Evolutionary conservation across 2,797 vertebrate genomes (phyloP).

Genomic region (Coracias cyanogaster): DNA sequence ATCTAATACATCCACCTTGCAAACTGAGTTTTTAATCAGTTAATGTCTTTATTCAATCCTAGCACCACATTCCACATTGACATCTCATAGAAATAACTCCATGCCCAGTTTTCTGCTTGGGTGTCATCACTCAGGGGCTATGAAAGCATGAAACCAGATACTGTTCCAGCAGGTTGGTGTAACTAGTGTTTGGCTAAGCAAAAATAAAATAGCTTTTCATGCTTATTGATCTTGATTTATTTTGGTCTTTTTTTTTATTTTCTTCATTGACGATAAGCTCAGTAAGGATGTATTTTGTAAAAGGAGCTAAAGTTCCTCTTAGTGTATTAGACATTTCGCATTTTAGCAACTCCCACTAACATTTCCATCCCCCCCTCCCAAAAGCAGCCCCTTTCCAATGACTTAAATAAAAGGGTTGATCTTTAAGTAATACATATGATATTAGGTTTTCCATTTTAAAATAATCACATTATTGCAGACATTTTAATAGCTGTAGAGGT

Average conservation of each 20-base stretch:
- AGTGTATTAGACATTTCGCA: slow-evolving; percentile 64
- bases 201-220: slow-evolving; percentile 74
- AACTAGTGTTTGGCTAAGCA: slow-evolving; percentile 65
- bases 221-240: slow-evolving; percentile 70
- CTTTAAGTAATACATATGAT: slow-evolving; percentile 84
- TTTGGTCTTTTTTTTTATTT: slow-evolving; percentile 45
- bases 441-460: slow-evolving; percentile 86
- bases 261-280: slow-evolving; percentile 55
- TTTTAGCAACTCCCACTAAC: slow-evolving; percentile 65
- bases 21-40: slow-evolving; percentile 6
- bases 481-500: slow-evolving; percentile 88
- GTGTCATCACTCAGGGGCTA: slow-evolving; percentile 58
- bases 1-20: background rate
- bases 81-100: slow-evolving; percentile 34
- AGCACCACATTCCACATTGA: background rate
- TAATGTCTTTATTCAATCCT: background rate
- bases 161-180: slow-evolving; percentile 34
- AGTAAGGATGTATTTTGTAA: slow-evolving; percentile 66
- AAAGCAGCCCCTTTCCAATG: slow-evolving; percentile 64
- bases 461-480: slow-evolving; percentile 89
- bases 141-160: slow-evolving; percentile 64
- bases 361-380: slow-evolving; percentile 46
- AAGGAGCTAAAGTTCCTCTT: slow-evolving; percentile 68
- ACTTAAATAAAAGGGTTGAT: slow-evolving; percentile 73
- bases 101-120: slow-evolving; percentile 50